Evolutionary conservation across 1,140 invertebrate species (phyloP), one percentile per base, ranked within the genome.

Genomic region (Dendroctonus valens): DNA sequence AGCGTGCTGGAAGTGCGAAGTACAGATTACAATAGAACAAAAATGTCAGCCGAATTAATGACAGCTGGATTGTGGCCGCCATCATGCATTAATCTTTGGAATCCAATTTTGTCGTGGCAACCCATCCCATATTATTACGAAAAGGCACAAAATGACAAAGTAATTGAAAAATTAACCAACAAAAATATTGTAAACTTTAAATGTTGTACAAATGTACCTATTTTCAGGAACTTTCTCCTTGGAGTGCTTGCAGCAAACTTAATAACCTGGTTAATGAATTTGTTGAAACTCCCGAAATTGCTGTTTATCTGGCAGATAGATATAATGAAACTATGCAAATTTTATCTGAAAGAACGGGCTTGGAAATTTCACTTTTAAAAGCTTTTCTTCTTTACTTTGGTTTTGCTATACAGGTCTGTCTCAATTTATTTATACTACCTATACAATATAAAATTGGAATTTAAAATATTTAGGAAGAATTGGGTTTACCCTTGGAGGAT

Each of bases 11-110:
- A 59, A 14, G 58, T 46, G 8, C 11, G 58, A 6, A 59, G 58
- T 12, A 59, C 58, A 11, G 58, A 46, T 37, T 37, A 15, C 26
- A 15, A 46, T 8, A 59, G 58, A 59, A 59, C 58, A 5, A 59
- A 39, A 46, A 59, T 59, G 58, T 48, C 42, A 12, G 41, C 58
- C n/a, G 12, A 59, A n/a, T 38, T 59, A 7, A 8, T 59, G 14
- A 6, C 38, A 4, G 58, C 58, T 5, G 58, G 58, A 5, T 39
- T 59, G 44, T 59, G 41, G 41, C 58, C 58, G 8, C 58, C 58
- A 0, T 37, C 3, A 2, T 37, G 46, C 11, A 7, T 49, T 6
- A 46, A 59, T 48, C 44, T 46, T 46, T 59, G 58, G 58, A 44
- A 59, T n/a, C 58, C 58, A 7, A 11, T 48, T 8, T 3, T 59